Base-by-base conservation (phyloP, 2,797 vertebrate genomes). In the Menidia menidia region DNA sequence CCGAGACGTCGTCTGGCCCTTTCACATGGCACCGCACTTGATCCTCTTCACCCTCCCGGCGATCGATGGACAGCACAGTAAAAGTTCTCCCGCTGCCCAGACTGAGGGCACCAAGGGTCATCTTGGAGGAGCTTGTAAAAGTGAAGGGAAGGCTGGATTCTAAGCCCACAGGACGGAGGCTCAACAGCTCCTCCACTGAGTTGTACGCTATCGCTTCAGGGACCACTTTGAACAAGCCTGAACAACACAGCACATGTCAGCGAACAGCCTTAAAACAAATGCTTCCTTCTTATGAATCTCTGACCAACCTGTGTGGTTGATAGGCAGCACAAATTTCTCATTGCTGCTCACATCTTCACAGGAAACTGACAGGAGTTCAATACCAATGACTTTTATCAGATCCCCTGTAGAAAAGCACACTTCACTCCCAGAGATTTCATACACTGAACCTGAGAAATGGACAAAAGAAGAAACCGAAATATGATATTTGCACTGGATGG, bases 371-470 rank as follows among this genome's bases (percentile, higher is more conserved):
- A 90, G 59, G 4, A 96, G 92, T 12, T 88, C 79, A 12, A 95
- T 30, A 1, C 59, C 69, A 16, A 86, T 92, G 25, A 98, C 75
- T 86, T 98, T 97, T 35, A 98, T 73, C 43, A 98, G 84, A 87
- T 98, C 97, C 0, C 97, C 97, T 0, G 96, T 98, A 4, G 96
- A 97, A 56, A 98, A 94, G 77, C 94, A 95, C 55, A 97, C 97
- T 65, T 98, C 96, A 2, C 81, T 94, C 3, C 97, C 97, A 0
- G 89, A 93, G 16, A 98, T 70, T 90, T 98, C 97, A 15, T 98
- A 98, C 57, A 98, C 33, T 0, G 97, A 97, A 3, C 97, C 97
- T 98, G 4, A 52, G 5, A 42, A 58, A 39, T 2, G 3, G 14
- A 57, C 2, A 15, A 48, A 69, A 33, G n/a, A 59, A 52, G 3